phyloP scores from a whole-genome alignment of 2,113 vertebrate species.

The Syrmaticus mikado region DNA sequence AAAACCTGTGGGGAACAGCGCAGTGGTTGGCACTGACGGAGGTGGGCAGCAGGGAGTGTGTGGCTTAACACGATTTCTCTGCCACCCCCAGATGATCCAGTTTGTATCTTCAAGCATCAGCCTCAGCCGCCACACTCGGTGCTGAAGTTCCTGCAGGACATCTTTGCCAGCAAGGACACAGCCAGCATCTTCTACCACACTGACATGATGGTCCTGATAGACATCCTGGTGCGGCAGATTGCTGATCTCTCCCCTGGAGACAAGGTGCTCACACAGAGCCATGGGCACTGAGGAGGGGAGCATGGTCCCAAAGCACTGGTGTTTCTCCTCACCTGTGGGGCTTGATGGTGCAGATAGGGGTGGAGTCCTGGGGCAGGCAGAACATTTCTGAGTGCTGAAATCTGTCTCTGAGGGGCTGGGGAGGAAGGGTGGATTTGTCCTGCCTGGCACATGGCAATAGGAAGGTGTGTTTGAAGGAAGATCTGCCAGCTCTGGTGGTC shows the following conservation, averaged over 20 bases:
- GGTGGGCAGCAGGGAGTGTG: rapidly evolving
- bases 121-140: slow-evolving; percentile 91
- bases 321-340: neutral
- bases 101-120: slow-evolving; percentile 93
- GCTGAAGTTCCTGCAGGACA: slow-evolving; percentile 97
- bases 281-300: neutral
- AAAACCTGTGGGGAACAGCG: neutral
- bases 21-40: neutral
- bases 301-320: neutral
- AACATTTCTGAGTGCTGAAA: neutral
- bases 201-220: slow-evolving; percentile 99
- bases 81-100: slow-evolving; percentile 87
- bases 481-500: neutral
- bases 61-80: neutral
- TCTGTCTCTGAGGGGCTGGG: neutral
- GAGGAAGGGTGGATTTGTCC: neutral
- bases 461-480: neutral
- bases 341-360: neutral
- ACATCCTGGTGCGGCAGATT: slow-evolving; percentile 95
- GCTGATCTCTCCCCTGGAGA: slow-evolving; percentile 97
- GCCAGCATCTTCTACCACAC: slow-evolving; percentile 94
- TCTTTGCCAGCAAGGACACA: slow-evolving; percentile 86
- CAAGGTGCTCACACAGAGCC: slow-evolving; percentile 81
- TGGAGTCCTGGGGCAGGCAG: neutral
- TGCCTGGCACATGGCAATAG: neutral